Evolutionary conservation across 2,113 vertebrate species (phyloP).

Genomic region (Zootoca vivipara): DNA sequence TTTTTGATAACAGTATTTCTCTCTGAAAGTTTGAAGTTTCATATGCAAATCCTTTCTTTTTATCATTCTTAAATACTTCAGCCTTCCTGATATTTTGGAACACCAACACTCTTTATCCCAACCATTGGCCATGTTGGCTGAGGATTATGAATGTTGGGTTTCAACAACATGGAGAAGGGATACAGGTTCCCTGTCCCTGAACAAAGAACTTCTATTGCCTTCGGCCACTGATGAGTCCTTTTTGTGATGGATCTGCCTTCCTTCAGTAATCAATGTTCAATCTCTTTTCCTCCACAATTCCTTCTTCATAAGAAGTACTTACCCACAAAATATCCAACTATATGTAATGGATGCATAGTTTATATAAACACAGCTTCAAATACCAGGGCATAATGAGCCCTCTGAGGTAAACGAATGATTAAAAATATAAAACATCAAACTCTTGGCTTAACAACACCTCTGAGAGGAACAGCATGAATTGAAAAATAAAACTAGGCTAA

Average conservation of each 20-base stretch:
- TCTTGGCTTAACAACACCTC: conserved; percentile 46
- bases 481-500: conserved; percentile 64
- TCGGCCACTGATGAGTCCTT: not conserved
- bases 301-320: not conserved
- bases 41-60: too few species aligned
- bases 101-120: not conserved
- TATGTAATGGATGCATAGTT: not conserved
- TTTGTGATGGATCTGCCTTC: not conserved
- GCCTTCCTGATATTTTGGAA: not conserved
- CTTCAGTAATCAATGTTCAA: not conserved
- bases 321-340: not conserved
- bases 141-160: too few species aligned
- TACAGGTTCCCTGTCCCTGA: not conserved
- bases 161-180: not conserved
- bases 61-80: too few species aligned
- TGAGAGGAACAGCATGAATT: conserved; percentile 44
- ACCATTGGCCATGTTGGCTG: not conserved
- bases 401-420: conserved; percentile 43
- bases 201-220: not conserved
- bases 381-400: conserved; percentile 40
- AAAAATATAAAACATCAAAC: conserved; percentile 53
- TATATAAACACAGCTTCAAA: conserved; percentile 9
- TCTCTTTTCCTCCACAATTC: not conserved
- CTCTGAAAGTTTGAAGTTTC: too few species aligned
- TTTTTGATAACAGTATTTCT: too few species aligned